Evolutionary conservation across 2,797 vertebrate genomes (phyloP), one percentile per base, ranked within the genome.

Genomic region (Cygnus olor): DNA sequence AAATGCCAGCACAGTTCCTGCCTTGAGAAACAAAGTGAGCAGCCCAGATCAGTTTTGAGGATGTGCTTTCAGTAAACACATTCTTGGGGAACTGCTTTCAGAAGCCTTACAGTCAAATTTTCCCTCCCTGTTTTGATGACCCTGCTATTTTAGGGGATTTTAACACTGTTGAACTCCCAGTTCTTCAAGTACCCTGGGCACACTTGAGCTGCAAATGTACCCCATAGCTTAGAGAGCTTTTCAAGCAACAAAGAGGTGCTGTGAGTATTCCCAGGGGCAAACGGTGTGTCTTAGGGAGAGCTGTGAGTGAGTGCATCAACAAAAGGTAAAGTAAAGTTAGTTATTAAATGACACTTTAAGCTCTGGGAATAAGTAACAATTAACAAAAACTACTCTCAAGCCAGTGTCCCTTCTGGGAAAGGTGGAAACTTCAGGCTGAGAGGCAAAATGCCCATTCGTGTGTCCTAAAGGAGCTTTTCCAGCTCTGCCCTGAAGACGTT

Each of bases 331-430:
- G 53, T 63, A 57, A 65, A 44, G 13, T 30, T 69, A 44, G n/a
- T 53, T 51, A 24, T 34, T 66, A 61, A 70, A 69, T 34, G 27
- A 70, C 45, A 19, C 24, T 89, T 84, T 72, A 58, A 63, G 63
- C 32, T 79, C 69, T 74, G 64, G 44, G 32, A 80, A 14, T 64
- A 70, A 85, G 34, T 77, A 61, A 82, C 63, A 87, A 77, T 80
- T 82, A 93, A 95, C 85, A 93, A 90, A 85, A 88, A 30, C 14
- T 30, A 42, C 85, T 80, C 58, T 90, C n/a, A 85, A 24, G 64
- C 5, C 2, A 73, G 47, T 14, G 4, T 76, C 71, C 64, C 49
- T 27, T 77, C 60, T 10, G 5, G 40, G 60, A 86, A 81, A 81
- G 77, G 77, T 89, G 84, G 90, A 94, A 95, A 76, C 68, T 68